Evolutionary conservation across 2,113 vertebrate genomes (phyloP), one percentile per base, ranked within the genome.

Genomic region (Ibidorhyncha struthersii): DNA sequence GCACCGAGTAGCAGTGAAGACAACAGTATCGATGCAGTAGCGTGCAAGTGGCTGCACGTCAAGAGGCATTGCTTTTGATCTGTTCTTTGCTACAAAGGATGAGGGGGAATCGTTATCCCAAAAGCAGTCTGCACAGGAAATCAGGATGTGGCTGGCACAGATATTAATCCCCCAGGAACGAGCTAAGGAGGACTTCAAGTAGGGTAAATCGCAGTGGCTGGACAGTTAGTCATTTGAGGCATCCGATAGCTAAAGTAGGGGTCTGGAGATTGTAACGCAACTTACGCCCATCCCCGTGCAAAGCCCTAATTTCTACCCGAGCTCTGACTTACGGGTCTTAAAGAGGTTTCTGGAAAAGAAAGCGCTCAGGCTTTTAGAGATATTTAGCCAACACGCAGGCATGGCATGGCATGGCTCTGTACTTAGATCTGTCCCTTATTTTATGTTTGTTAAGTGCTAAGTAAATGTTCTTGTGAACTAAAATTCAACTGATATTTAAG

Each of bases 51-150:
- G 63, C 40, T 73, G 41, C 32, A 19, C 30, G 71, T 92, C 56
- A 56, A 65, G 79, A 89, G 78, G 58, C 38, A 38, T 77, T 67
- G 38, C 78, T 96, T 96, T 93, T 89, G 65, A 96, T 91, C 87
- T 89, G 59, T 45, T 71, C 88, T 94, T 95, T 89, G 62, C 85
- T 90, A 55, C 50, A 62, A 76, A 95, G 94, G 94, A 96, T 78
- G 94, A 85, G 2, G 16, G 93, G 93, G 93, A 96, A 94, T 86
- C 95, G 84, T 78, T 90, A 69, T 95, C 95, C 94, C 96, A 85
- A 92, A 97, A 90, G 97, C 96, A 97, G 93, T 97, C 96, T 93
- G 94, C 70, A 52, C 80, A 93, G 96, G 96, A 97, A 98, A 91
- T 43, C 74, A 93, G 95, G 96, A 97, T 95, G 52, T 78, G 55